A percentile compares a stretch with the other conserved stretches of the same genome.
Conservation (phyloP, 2,113 vertebrate species). For the Deroptyus accipitrinus region DNA sequence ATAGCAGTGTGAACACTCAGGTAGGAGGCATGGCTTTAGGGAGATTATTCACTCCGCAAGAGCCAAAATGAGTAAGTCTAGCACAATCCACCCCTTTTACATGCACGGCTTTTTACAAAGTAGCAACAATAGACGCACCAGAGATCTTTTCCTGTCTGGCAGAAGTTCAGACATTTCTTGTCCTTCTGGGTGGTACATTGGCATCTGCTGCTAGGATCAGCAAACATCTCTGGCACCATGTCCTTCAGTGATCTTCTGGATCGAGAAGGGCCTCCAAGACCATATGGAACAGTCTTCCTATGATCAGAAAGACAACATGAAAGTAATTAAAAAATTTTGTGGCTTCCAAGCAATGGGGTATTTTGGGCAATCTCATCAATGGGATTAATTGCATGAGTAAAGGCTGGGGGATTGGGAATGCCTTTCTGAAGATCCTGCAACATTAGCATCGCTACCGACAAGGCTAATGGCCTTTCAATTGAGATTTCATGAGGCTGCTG, state of each 20-base stretch:
- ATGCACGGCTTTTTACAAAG: neutral
- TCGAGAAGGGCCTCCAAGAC: slow-evolving; percentile 86
- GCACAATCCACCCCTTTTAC: slow-evolving; percentile 4
- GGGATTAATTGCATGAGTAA: neutral
- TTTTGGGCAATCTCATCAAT: neutral
- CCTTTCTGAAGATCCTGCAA: neutral
- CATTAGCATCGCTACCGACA: neutral
- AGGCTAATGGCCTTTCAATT: slow-evolving; percentile 32
- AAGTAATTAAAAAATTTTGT: neutral
- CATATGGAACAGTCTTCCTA: slow-evolving; percentile 91
- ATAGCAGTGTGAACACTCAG: neutral
- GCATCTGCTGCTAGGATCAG: slow-evolving; percentile 75
- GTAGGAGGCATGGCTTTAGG: neutral
- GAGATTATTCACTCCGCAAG: neutral
- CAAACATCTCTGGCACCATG: neutral
- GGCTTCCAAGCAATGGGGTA: neutral
- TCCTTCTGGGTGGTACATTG: slow-evolving; percentile 79
- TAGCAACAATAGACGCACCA: slow-evolving; percentile 60
- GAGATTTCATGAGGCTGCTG: slow-evolving; percentile 11
- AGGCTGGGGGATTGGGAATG: neutral
- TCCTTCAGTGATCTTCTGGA: slow-evolving; percentile 80
- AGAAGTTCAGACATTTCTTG: slow-evolving; percentile 85
- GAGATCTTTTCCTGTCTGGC: slow-evolving; percentile 73
- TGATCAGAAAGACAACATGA: slow-evolving; percentile 15
- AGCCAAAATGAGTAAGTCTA: neutral